Evolutionary conservation across 2,113 vertebrate species (phyloP), one percentile per base, ranked within the genome.

Genomic region (Ctenomys sociabilis): DNA sequence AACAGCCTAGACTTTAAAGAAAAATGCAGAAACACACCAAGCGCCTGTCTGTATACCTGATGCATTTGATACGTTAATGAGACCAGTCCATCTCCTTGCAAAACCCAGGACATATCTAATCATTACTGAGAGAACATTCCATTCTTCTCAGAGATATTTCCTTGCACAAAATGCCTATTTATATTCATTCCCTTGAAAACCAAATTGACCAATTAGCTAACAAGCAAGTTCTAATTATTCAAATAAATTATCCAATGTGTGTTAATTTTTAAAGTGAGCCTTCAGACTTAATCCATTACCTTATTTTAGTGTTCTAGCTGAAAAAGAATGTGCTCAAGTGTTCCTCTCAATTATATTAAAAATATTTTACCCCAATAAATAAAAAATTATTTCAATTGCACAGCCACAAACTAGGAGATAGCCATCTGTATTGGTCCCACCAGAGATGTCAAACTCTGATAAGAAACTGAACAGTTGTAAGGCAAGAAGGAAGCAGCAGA

Each of bases 181-280:
- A 40, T 87, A 84, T 95, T 86, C 61, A 86, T 73, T 95, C 54
- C 63, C 63, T 80, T 9, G 4, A 59, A n/a, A 78, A 61, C 75
- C 85, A 77, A 83, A 57, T 45, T 90, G 64, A 82, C 88, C 86
- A 83, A 66, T 13, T 59, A 88, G 77, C 61, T 88, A 82, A 78
- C 82, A 72, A 28, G 22, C 66, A 14, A 32, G 11, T 22, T 95
- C 45, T 88, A 88, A 91, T 95, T 88, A 61, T 85, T 96, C 64
- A 97, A 90, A 77, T 88, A 90, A 95, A 88, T 94, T 90, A 75
- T 82, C 1, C 43, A 28, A 73, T 14, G 13, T 94, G 28, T 66
- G 35, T 61, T 78, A 32, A 83, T 54, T 97, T 95, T 95, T 78
- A 91, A 92, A 95, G 3, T 30, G 95, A 93, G 37, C 30, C 43